Evolutionary conservation across 37 sponge, comb jelly and placozoan species (phyloP).

Genomic region (Cliona cf. orientalis): DNA sequence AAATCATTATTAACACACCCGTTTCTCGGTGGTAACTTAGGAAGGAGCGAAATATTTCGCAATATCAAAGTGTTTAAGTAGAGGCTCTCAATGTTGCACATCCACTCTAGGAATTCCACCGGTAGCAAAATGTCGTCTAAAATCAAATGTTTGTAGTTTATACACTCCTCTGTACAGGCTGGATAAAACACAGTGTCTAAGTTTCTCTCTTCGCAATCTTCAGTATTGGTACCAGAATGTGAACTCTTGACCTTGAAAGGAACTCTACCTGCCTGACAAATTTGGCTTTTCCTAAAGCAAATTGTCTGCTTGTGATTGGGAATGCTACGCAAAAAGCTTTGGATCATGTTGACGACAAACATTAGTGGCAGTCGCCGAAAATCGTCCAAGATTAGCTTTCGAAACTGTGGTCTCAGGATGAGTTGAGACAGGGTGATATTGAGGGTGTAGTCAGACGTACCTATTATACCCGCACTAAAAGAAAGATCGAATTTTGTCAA

Average conservation of each 20-base stretch:
- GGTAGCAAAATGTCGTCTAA: neutral
- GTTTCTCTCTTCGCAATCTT: neutral
- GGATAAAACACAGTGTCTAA: neutral
- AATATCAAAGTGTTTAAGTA: constrained; percentile 16
- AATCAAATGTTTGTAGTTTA: neutral
- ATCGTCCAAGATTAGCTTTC: neutral
- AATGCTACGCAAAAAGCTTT: neutral
- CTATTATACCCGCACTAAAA: neutral
- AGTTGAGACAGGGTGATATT: neutral
- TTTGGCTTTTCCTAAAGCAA: neutral
- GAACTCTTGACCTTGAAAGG: neutral
- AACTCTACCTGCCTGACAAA: neutral
- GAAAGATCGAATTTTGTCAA: neutral
- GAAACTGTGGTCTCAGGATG: neutral
- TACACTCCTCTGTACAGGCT: neutral
- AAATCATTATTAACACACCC: too few species aligned
- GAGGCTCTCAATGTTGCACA: neutral
- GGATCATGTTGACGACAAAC: neutral
- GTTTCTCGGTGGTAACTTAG: too few species aligned
- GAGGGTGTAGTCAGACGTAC: neutral
- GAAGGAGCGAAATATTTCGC: too few species aligned
- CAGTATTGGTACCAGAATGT: neutral
- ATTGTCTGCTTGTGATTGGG: constrained; percentile 3
- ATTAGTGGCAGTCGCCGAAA: neutral
- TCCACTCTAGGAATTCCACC: neutral